Conservation (phyloP, 2,888 invertebrate species). For the Drosophila incognita region DNA sequence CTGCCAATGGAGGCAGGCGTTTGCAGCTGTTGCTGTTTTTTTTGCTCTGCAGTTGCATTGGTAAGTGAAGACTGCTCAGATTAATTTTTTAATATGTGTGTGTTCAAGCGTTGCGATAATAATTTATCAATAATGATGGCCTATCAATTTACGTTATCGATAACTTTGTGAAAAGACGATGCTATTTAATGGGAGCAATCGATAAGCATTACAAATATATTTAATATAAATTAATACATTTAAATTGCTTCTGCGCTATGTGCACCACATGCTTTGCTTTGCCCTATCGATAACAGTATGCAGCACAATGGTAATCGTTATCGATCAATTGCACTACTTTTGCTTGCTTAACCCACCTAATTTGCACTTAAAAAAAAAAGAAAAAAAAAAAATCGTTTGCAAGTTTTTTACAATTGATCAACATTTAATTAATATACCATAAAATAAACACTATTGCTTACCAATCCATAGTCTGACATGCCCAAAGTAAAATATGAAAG, state of each 20-base stretch:
- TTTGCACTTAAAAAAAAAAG: not conserved
- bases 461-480: constrained; percentile 7
- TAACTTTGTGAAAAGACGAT: not conserved
- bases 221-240: not conserved
- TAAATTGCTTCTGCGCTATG: constrained; percentile 5
- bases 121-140: constrained; percentile 2
- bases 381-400: not conserved
- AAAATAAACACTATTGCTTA: not conserved
- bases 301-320: constrained; percentile 4
- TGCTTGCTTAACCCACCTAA: constrained; percentile 23
- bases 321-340: constrained; percentile 17
- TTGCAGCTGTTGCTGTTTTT: constrained; percentile 81
- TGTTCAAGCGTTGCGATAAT: constrained; percentile 13
- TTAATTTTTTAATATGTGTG: not conserved
- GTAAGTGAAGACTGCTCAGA: constrained; percentile 69
- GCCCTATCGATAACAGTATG: constrained; percentile 10
- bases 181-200: not conserved
- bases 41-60: constrained; percentile 83
- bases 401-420: not conserved
- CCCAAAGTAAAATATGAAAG: constrained; percentile 33
- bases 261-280: constrained; percentile 29
- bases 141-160: not conserved
- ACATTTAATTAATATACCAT: not conserved
- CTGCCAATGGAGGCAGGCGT: constrained; percentile 46
- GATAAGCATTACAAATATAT: not conserved